Base-by-base conservation (phyloP, 2,113 vertebrate species). In the Silurus asotus region DNA sequence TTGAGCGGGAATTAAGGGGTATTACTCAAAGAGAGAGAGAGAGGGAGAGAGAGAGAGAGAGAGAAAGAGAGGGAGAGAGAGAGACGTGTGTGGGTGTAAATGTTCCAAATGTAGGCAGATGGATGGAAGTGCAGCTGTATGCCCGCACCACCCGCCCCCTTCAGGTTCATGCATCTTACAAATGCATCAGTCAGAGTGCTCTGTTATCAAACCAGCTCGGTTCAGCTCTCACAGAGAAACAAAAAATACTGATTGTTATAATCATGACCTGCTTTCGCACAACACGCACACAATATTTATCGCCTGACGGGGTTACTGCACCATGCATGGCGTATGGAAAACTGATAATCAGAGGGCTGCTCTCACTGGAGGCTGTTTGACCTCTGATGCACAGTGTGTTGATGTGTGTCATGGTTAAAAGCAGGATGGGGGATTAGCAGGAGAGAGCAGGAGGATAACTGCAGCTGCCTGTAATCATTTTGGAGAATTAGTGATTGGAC, bases 101-200 rank as follows among this genome's bases (percentile, higher is more conserved):
- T 82, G 86, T 49, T 65, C 74, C 84, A 84, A 62, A 76, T 74
- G 75, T 70, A 86, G 85, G 69, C 83, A 84, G 5, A 6, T 69
- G 64, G 88, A 84, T 82, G 83, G 62, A 86, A 86, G 67, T 88
- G 75, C 80, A 72, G 83, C 67, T 81, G 58, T 84, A n/a, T 25
- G 88, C 90, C 56, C 81, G 59, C 65, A 17, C 70, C 75, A 65
- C 17, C 15, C 67, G 58, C 49, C 67, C 37, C 64, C 80, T 74
- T 58, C 86, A 89, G 78, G 55, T 85, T 84, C 28, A 79, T 82
- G 53, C 53, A 78, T 70, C 87, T 37, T 87, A 58, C 79, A 62
- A 70, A 72, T 79, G 53, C 83, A 70, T 81, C 56, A 64, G 70
- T 37, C 51, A 72, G 45, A 62, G 75, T 65, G 58, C 67, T 58